Conservation (phyloP, 2,797 vertebrate species). For the Halcyon chelicuti region DNA sequence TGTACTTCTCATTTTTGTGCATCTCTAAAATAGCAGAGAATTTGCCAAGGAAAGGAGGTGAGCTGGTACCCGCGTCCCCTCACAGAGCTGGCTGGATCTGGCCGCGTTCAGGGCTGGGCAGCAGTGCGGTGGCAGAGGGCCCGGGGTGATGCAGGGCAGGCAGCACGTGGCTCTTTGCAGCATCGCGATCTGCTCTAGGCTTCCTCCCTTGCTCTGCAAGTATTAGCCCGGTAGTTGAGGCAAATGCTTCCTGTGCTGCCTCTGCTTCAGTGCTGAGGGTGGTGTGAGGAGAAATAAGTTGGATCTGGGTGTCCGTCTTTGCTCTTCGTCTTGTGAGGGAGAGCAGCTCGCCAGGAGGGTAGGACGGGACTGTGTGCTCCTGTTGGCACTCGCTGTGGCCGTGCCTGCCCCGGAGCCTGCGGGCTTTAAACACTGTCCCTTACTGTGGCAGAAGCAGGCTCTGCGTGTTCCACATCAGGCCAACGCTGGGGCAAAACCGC, state of each 20-base stretch:
- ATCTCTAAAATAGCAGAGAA: neutral
- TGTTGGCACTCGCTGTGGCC: no score
- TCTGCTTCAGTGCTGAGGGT: neutral
- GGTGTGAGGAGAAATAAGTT: neutral
- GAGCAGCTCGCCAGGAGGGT: neutral
- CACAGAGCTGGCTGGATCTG: neutral
- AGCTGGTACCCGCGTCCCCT: neutral
- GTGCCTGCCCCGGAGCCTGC: neutral
- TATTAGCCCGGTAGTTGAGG: neutral
- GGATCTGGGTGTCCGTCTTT: neutral
- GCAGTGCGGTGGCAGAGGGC: no score
- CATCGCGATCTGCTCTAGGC: neutral
- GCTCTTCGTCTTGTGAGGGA: neutral
- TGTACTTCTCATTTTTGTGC: neutral
- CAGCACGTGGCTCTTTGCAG: neutral
- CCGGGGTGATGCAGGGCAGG: no score
- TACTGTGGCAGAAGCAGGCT: neutral
- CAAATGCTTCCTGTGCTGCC: neutral
- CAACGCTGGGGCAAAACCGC: neutral
- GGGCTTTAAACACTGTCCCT: neutral
- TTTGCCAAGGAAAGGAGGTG: neutral
- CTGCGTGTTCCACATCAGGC: no score
- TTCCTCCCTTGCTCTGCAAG: neutral
- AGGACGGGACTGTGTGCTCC: neutral
- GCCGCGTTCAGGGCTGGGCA: neutral